Evolutionary conservation across 2,113 vertebrate genomes (phyloP), one percentile per base, ranked within the genome.

Genomic region (Dermatemys mawii): DNA sequence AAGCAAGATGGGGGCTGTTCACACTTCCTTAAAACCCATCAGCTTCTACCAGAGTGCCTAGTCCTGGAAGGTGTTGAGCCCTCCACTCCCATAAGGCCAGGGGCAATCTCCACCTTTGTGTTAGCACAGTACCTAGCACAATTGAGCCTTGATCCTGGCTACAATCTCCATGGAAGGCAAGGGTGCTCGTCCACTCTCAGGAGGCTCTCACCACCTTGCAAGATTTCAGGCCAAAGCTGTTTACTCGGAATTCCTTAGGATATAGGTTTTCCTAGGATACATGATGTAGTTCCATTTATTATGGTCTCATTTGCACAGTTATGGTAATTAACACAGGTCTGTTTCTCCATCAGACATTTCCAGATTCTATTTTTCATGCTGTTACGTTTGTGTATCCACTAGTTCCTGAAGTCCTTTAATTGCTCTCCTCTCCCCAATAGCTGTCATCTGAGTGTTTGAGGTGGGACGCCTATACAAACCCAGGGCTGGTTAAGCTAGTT

Each of bases 1-100:
- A 92, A 78, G 29, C 63, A 93, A 91, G 90, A 93, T 92, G 73
- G 89, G 78, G 38, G 86, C 88, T 90, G 87, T 63, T 94, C 88
- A 94, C 63, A n/a, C 90, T 90, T 89, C 82, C 70, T 44, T 44
- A 89, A 95, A 93, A 96, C 90, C 93, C 93, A 94, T 93, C 93
- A 90, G 85, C 78, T 89, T 94, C 84, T 90, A 90, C 91, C 94
- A 60, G 6, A 22, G 50, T 79, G 83, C n/a, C 38, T 83, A 51
- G 80, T 94, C 84, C 53, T 85, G 73, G 27, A 14, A 80, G 27
- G 38, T 57, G 78, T 1, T 7, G 16, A 96, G 84, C 53, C 46
- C 75, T 90, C 49, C 29, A 8, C 49, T 87, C 88, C 70, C 48
- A 38, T 29, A 75, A 41, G 86, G 54, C 41, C 91, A 67, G 79